These are phyloP conservation scores for Galemys pyrenaicus DNA, from an alignment of 2,113 vertebrate genomes.

Conservation along the genomic window DNA sequence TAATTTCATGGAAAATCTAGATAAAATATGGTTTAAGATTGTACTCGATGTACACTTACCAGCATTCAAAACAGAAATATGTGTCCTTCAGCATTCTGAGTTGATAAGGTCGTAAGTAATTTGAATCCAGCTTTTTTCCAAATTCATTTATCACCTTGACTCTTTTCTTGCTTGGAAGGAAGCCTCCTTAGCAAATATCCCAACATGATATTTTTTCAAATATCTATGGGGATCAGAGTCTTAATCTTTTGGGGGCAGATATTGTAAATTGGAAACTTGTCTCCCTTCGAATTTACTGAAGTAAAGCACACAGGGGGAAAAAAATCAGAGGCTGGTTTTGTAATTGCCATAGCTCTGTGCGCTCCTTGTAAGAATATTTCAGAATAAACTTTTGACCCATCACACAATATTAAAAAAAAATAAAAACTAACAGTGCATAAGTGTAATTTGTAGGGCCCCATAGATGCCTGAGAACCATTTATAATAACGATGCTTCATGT, in stretches of 20 bases:
- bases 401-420: background rate
- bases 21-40: background rate
- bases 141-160: background rate
- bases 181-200: background rate
- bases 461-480: background rate
- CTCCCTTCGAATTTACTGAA: constrained; percentile 24
- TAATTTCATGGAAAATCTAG: background rate
- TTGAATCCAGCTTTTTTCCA: background rate
- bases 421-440: background rate
- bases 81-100: background rate
- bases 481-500: constrained; percentile 13
- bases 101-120: background rate
- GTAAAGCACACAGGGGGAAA: background rate
- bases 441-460: background rate
- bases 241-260: background rate
- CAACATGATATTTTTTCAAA: background rate
- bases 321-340: background rate
- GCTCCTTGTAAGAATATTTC: background rate
- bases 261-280: background rate
- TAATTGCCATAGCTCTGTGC: background rate
- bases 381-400: background rate
- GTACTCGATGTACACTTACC: background rate
- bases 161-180: background rate
- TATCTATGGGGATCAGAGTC: background rate
- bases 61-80: background rate